phyloP scores from a whole-genome alignment of 2,113 vertebrate genomes.

The Zapus hudsonius region DNA sequence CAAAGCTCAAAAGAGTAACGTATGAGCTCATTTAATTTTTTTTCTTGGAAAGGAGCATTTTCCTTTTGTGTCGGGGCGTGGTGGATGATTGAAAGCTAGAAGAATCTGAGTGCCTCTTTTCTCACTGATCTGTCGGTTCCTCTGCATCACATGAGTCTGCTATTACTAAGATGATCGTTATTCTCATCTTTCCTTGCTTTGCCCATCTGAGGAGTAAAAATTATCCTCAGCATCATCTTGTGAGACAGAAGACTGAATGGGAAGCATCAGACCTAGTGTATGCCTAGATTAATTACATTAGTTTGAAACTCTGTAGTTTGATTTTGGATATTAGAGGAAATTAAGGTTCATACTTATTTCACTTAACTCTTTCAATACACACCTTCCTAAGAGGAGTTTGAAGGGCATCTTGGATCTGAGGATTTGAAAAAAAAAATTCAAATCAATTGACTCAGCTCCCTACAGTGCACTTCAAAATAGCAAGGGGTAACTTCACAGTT shows the following conservation, averaged over 20 bases:
- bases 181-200: constrained; percentile 10
- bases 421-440: constrained; percentile 21
- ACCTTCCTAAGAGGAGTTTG: neutral
- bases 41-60: constrained; percentile 43
- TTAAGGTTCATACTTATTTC: constrained; percentile 27
- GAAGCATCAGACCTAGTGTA: neutral
- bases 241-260: constrained; percentile 5
- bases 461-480: constrained; percentile 35
- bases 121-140: neutral
- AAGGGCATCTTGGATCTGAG: neutral
- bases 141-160: neutral
- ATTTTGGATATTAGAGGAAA: constrained; percentile 10
- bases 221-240: neutral
- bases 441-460: neutral
- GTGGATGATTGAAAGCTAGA: neutral
- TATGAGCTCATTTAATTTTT: neutral
- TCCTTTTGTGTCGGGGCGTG: constrained; percentile 24
- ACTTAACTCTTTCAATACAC: constrained; percentile 8
- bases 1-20: neutral
- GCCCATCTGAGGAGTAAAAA: constrained; percentile 48
- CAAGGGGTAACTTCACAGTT: neutral
- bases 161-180: constrained; percentile 5
- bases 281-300: constrained; percentile 13
- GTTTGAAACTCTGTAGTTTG: constrained; percentile 19
- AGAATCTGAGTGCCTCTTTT: neutral